These are phyloP conservation scores for Salarias fasciatus DNA, from an alignment of 2,797 vertebrate genomes.

Conservation along the genomic window DNA sequence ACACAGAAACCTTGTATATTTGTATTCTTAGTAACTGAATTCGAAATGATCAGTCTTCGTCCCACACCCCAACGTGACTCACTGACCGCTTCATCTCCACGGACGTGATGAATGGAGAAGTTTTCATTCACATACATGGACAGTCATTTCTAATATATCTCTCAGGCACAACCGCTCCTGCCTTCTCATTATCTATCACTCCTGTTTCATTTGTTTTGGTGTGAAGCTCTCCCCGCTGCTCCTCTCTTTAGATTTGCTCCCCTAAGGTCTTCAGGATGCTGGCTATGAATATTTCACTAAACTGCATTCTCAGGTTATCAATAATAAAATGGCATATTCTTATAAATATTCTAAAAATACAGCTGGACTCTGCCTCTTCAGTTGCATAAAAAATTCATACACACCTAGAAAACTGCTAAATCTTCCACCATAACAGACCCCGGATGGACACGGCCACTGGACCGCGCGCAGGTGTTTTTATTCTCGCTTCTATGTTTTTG, in stretches of 20 bases:
- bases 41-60: background rate
- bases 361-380: conserved; percentile 70
- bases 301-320: conserved; percentile 84
- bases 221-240: conserved; percentile 32
- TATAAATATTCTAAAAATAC: conserved; percentile 87
- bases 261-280: conserved; percentile 67
- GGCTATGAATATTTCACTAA: conserved; percentile 82
- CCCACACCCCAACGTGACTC: background rate
- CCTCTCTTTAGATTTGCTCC: conserved; percentile 65
- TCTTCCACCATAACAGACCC: conserved; percentile 42
- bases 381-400: conserved; percentile 78
- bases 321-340: conserved; percentile 85
- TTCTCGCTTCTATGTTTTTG: conserved; percentile 35
- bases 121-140: background rate
- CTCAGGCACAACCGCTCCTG: background rate
- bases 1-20: no score
- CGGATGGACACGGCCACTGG: conserved; percentile 33
- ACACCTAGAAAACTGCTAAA: conserved; percentile 65
- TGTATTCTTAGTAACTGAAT: no score
- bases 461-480: conserved; percentile 43
- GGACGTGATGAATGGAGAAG: background rate
- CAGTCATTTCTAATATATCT: background rate
- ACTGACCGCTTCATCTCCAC: background rate
- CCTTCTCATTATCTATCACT: conserved; percentile 26
- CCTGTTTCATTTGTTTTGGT: conserved; percentile 29